A percentile compares a stretch with the other conserved stretches of the same genome.
phyloP scores from a whole-genome alignment of 2,113 vertebrate species.

The Serilophus lunatus region DNA sequence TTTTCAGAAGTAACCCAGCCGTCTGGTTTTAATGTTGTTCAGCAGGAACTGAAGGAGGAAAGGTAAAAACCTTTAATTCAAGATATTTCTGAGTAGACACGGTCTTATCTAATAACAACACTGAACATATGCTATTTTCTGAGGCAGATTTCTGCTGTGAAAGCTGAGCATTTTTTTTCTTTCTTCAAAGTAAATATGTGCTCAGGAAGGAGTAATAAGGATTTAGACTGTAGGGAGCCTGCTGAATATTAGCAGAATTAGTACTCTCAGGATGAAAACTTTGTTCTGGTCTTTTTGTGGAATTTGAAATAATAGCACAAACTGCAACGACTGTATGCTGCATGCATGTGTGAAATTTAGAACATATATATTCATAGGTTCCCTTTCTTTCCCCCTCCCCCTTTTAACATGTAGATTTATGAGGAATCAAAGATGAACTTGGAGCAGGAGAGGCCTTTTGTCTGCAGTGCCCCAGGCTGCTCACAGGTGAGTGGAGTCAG shows the following conservation, averaged over 20 bases:
- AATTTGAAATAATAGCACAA: background rate
- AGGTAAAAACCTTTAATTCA: constrained; percentile 6
- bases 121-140: constrained; percentile 1
- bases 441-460: constrained; percentile 97
- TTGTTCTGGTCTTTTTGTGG: background rate
- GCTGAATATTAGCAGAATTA: background rate
- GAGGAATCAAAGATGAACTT: constrained; percentile 98
- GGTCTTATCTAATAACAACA: constrained; percentile 41
- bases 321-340: background rate
- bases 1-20: background rate
- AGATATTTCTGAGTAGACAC: constrained; percentile 11
- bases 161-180: background rate
- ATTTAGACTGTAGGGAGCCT: background rate
- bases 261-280: background rate
- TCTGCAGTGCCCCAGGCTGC: constrained; percentile 97
- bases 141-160: constrained; percentile 5
- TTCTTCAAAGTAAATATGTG: constrained; percentile 1
- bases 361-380: constrained; percentile 63
- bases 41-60: background rate
- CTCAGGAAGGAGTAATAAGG: background rate
- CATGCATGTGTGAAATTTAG: constrained; percentile 43
- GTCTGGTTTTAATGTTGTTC: constrained; percentile 35
- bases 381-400: constrained; percentile 60
- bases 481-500: constrained; percentile 91
- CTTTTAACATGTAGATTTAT: constrained; percentile 87